These are phyloP conservation scores for Scaptomyza parva DNA, from an alignment of 2,888 invertebrate species.

Conservation along the genomic window DNA sequence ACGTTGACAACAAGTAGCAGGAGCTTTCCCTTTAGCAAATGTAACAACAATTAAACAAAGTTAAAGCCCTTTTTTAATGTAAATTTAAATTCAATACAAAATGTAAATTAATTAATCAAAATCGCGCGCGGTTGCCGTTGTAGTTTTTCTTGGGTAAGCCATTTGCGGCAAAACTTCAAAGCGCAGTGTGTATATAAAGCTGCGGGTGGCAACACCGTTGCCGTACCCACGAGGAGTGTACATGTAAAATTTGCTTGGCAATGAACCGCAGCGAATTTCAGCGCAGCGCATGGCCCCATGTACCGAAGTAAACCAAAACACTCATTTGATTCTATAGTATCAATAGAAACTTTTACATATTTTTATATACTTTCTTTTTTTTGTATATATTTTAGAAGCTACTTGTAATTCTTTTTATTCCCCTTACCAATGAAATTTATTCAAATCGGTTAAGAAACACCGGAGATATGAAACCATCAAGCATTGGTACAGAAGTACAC, in stretches of 20 bases:
- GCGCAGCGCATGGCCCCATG: slow-evolving; percentile 18
- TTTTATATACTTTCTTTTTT: background rate
- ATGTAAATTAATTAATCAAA: slow-evolving; percentile 82
- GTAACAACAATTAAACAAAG: slow-evolving; percentile 23
- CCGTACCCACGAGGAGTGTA: slow-evolving; percentile 33
- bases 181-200: slow-evolving; percentile 52
- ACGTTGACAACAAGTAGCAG: slow-evolving; percentile 40
- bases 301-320: slow-evolving; percentile 17
- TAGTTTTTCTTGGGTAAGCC: slow-evolving; percentile 53
- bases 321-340: background rate
- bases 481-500: too few relatives aligned
- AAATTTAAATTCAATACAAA: slow-evolving; percentile 31
- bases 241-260: slow-evolving; percentile 49
- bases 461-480: too few relatives aligned
- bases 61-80: slow-evolving; percentile 61
- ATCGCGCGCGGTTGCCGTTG: slow-evolving; percentile 55
- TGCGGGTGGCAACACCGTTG: slow-evolving; percentile 52
- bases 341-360: background rate
- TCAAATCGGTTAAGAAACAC: too few relatives aligned
- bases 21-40: slow-evolving; percentile 35
- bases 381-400: background rate
- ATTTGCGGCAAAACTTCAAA: slow-evolving; percentile 76
- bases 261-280: slow-evolving; percentile 52
- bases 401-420: background rate
- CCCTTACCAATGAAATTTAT: too few relatives aligned